A percentile compares a stretch with the other conserved stretches of the same genome.
Evolutionary conservation across 2,888 invertebrate species (phyloP).

Genomic region (Uloborus plumipes): DNA sequence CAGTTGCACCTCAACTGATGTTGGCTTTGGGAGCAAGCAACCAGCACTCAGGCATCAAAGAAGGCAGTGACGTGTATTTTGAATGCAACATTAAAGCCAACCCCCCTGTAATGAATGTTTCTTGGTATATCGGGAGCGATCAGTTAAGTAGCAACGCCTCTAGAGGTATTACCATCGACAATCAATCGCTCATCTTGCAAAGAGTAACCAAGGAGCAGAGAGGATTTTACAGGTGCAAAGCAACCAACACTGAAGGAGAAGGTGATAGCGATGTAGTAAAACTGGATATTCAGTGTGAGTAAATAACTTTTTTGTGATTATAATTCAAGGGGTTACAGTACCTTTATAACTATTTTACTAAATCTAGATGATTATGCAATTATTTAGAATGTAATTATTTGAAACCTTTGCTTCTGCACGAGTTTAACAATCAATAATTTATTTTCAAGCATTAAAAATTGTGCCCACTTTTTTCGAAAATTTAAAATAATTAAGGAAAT

Average conservation of each 20-base stretch:
- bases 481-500: too few species aligned
- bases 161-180: conserved; percentile 66
- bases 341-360: too few species aligned
- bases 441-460: too few species aligned
- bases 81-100: conserved; percentile 92
- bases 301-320: too few species aligned
- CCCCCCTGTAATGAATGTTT: conserved; percentile 85
- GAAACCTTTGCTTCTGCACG: too few species aligned
- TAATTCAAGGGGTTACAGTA: too few species aligned
- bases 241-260: conserved; percentile 67
- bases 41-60: conserved; percentile 88
- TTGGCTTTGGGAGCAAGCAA: conserved; percentile 86
- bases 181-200: conserved; percentile 68
- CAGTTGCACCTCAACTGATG: conserved; percentile 88
- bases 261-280: conserved; percentile 67
- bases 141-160: conserved; percentile 62
- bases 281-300: conserved; percentile 68
- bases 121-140: conserved; percentile 76
- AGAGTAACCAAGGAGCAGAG: conserved; percentile 66
- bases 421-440: too few species aligned
- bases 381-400: too few species aligned
- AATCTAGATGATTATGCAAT: too few species aligned
- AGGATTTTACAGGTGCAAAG: conserved; percentile 67
- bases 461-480: too few species aligned
- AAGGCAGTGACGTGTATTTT: conserved; percentile 92